Conservation (phyloP, 1,140 invertebrate genomes). For the Caenorhabditis briggsae region DNA sequence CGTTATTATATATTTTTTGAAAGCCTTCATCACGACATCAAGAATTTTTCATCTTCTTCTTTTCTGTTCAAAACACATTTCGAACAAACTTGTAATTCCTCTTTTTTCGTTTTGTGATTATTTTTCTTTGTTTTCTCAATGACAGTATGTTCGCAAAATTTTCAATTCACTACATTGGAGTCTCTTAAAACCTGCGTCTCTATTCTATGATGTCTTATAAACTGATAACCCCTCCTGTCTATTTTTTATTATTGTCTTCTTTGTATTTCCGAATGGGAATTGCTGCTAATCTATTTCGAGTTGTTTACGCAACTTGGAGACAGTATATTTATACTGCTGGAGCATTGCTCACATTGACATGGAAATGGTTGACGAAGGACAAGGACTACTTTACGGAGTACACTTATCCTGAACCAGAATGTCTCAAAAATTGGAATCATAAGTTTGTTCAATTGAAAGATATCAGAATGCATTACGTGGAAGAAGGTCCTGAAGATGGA, state of each 20-base stretch:
- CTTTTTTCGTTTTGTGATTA: too few species aligned
- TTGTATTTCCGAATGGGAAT: constrained; percentile 1
- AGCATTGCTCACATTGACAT: constrained; percentile 5
- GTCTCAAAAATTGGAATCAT: constrained; percentile 45
- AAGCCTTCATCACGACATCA: too few species aligned
- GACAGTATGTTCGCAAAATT: too few species aligned
- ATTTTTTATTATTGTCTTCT: background rate
- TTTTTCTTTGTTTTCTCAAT: background rate
- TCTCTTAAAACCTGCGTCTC: background rate
- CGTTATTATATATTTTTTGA: too few species aligned
- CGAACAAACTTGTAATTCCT: too few species aligned
- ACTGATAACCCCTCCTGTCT: constrained; percentile 15
- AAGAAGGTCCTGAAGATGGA: constrained; percentile 76
- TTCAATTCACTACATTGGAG: constrained; percentile 6
- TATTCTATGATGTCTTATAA: background rate
- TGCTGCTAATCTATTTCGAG: background rate
- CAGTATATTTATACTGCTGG: constrained; percentile 29
- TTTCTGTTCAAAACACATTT: too few species aligned
- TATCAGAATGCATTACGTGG: constrained; percentile 78
- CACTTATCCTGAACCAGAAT: constrained; percentile 22
- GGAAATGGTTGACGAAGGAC: constrained; percentile 19
- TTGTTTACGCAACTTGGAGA: constrained; percentile 17
- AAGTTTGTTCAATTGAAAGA: constrained; percentile 54
- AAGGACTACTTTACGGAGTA: constrained; percentile 20
- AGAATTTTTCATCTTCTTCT: too few species aligned